Evolutionary conservation across 1,140 invertebrate species (phyloP), one percentile per base, ranked within the genome.

Genomic region (Drosophila micromelanica): DNA sequence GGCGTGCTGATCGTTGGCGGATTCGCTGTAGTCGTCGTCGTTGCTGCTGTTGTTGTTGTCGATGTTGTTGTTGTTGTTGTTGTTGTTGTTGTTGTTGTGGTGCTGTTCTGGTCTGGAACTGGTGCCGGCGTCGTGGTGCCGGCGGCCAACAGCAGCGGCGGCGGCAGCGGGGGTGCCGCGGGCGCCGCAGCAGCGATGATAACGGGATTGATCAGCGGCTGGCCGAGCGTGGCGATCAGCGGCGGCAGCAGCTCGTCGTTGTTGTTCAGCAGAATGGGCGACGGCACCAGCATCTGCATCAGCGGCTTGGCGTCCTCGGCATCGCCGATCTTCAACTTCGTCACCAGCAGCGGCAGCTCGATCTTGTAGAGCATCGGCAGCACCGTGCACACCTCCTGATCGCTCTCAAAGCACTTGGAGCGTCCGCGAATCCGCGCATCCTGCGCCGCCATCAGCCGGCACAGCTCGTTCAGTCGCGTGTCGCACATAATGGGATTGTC

Each of bases 401-500:
- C 93, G 52, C 78, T 87, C 5, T 94, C 93, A n/a, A 93, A 92
- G 52, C 94, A 94, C 63, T 92, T 90, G 0, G 94, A 93, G 0
- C 94, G 93, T 6, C 94, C 95, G 30, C 94, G 94, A 15, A 96
- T 93, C 55, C 95, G 94, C 0, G 95, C 94, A 76, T 96, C 95
- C 81, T 95, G 94, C 12, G 93, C 94, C 80, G 95, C 94, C 92
- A 96, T 93, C 48, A 94, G 92, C 0, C 94, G 94, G 42, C 94
- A 94, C 56, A 96, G 92, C 91, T 96, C 95, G 49, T 94, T 94
- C 32, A 96, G 87, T 9, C 93, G 93, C 27, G 94, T 94, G 78
- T 96, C 95, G 86, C 96, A 96, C 68, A 96, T 87, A 56, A 96
- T 95, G 48, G 96, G 95, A 92, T 96, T 96, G 91, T 96, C 96